Percentiles rank a stretch among this genome's conserved stretches.
Conservation (phyloP, 1,140 invertebrate species). For the Pseudomyrmex cubaensis region DNA sequence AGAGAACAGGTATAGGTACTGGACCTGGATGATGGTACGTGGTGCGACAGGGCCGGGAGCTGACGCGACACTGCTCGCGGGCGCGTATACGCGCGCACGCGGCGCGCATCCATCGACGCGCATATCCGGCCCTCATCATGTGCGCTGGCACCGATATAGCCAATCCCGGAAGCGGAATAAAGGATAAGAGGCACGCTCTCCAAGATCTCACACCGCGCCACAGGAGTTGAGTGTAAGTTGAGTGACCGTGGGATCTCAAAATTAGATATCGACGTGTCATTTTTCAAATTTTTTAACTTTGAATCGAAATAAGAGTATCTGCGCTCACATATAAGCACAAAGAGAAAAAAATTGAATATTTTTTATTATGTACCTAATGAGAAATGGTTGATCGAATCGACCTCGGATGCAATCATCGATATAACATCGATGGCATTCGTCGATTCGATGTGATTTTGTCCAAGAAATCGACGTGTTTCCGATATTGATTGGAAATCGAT, state of each 20-base stretch:
- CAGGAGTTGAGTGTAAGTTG: conserved; percentile 20
- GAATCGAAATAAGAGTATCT: no score
- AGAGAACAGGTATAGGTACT: conserved; percentile 81
- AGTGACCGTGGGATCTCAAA: conserved; percentile 53
- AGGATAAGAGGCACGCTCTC: conserved; percentile 23
- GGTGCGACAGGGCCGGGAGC: conserved; percentile 84
- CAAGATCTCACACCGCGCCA: conserved; percentile 17
- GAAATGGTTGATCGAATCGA: no score
- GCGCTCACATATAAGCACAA: no score
- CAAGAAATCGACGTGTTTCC: no score
- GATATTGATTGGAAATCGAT: no score
- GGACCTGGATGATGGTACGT: conserved; percentile 83
- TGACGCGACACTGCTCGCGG: conserved; percentile 84
- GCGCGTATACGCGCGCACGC: conserved; percentile 71
- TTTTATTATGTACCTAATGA: no score
- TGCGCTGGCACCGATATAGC: conserved; percentile 59
- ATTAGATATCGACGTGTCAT: not conserved
- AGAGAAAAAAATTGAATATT: no score
- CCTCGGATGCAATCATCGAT: no score
- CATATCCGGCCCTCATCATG: conserved; percentile 68
- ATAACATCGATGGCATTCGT: no score
- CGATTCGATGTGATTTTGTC: no score
- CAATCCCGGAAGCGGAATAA: conserved; percentile 61
- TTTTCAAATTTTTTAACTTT: no score
- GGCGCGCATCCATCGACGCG: conserved; percentile 76